phyloP scores from a whole-genome alignment of 2,797 vertebrate species.

The Babyrousa celebensis region DNA sequence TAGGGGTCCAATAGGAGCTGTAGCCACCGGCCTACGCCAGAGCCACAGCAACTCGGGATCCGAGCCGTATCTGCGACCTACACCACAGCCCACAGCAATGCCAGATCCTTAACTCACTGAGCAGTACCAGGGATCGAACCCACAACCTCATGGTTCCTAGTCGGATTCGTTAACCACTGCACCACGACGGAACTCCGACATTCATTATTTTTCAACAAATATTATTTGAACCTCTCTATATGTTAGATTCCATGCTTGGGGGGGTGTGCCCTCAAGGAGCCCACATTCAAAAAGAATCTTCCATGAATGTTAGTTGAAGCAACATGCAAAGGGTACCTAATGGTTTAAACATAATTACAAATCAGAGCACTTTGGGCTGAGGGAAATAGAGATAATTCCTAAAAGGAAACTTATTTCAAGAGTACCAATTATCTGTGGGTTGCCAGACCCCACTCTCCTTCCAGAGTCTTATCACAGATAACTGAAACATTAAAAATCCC shows the following conservation, averaged over 20 bases:
- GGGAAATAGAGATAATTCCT: neutral
- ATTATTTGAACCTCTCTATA: slow-evolving; percentile 28
- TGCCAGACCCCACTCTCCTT: slow-evolving; percentile 17
- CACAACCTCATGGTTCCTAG: too few relatives aligned
- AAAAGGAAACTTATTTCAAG: slow-evolving; percentile 43
- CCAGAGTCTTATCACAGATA: neutral
- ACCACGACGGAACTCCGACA: too few relatives aligned
- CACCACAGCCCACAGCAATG: too few relatives aligned
- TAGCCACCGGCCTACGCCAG: too few relatives aligned
- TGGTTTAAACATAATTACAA: neutral
- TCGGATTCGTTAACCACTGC: too few relatives aligned
- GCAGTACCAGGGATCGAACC: too few relatives aligned
- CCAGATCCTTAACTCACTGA: too few relatives aligned
- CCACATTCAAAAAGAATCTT: neutral
- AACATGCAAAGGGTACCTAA: neutral
- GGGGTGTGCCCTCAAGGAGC: neutral
- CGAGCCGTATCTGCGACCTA: too few relatives aligned
- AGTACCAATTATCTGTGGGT: neutral
- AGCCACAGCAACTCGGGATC: too few relatives aligned
- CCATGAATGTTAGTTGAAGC: neutral
- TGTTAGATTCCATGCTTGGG: neutral
- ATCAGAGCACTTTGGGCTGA: neutral
- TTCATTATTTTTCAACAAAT: neutral
- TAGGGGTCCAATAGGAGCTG: too few relatives aligned
- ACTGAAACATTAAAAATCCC: neutral